A percentile compares a stretch with the other conserved stretches of the same genome.
phyloP scores from a whole-genome alignment of 1,140 invertebrate genomes.

The Trachymyrmex septentrionalis region DNA sequence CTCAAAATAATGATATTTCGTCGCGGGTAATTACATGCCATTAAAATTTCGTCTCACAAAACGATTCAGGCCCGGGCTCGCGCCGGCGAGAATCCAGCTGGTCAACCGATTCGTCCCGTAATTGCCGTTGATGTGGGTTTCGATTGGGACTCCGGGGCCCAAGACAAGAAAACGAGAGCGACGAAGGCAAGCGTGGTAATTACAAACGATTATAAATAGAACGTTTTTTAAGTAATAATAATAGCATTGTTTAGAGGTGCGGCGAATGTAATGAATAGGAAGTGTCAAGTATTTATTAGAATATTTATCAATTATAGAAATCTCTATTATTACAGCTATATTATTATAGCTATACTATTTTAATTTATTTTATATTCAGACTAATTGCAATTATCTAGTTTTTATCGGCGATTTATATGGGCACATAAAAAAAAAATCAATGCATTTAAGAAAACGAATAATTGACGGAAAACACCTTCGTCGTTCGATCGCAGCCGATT shows the following conservation, averaged over 20 bases:
- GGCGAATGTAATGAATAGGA: not conserved
- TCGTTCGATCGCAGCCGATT: constrained; percentile 45
- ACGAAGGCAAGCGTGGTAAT: constrained; percentile 42
- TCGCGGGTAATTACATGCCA: constrained; percentile 59
- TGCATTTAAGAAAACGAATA: not conserved
- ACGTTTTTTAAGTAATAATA: constrained; percentile 14
- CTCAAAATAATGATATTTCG: constrained; percentile 64
- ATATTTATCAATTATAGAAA: not conserved
- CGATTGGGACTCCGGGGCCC: constrained; percentile 23
- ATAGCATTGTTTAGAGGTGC: not conserved
- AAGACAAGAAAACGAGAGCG: constrained; percentile 46
- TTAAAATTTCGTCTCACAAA: constrained; percentile 61
- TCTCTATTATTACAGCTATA: not conserved
- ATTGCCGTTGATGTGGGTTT: constrained; percentile 39
- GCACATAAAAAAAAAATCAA: not conserved
- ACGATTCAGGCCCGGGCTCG: constrained; percentile 13
- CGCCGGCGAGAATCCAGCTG: constrained; percentile 22
- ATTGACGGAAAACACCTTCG: constrained; percentile 19
- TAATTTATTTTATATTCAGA: not conserved
- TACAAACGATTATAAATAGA: constrained; percentile 29
- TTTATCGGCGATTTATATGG: constrained; percentile 1
- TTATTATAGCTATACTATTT: not conserved
- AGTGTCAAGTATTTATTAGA: not conserved
- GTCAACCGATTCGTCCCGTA: constrained; percentile 55
- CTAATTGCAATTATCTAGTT: not conserved